These are phyloP conservation scores for Drosophila mettleri DNA, from an alignment of 2,888 invertebrate genomes.

Conservation along the genomic window DNA sequence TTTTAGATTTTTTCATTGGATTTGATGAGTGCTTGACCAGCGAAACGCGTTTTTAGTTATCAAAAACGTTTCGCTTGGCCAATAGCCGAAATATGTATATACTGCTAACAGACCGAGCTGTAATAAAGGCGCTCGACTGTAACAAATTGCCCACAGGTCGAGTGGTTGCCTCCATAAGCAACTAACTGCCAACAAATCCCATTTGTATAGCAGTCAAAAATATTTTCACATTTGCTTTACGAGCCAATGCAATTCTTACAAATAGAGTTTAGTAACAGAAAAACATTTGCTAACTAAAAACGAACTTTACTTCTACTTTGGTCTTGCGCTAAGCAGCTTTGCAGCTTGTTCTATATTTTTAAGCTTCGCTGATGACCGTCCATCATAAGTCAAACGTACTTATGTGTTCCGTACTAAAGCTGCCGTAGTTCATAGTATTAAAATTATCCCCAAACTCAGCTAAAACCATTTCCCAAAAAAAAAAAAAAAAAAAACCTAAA, in stretches of 20 bases:
- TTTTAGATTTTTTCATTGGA: conserved; percentile 72
- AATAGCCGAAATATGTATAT: conserved; percentile 35
- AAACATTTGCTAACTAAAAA: background rate
- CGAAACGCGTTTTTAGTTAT: conserved; percentile 62
- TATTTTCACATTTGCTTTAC: conserved; percentile 22
- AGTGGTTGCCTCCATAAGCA: conserved; percentile 14
- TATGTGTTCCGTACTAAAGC: conserved; percentile 49
- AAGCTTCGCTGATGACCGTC: conserved; percentile 27
- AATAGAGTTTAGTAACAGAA: background rate
- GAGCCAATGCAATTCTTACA: background rate
- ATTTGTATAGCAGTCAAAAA: conserved; percentile 27
- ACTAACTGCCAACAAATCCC: conserved; percentile 26
- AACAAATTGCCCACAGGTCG: conserved; percentile 43
- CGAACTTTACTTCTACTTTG: background rate
- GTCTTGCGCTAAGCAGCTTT: conserved; percentile 44
- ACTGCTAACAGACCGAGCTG: conserved; percentile 13
- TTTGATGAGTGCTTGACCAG: conserved; percentile 65
- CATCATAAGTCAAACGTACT: conserved; percentile 31
- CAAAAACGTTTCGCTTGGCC: conserved; percentile 71
- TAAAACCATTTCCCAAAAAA: conserved; percentile 9
- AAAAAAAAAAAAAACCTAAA: conserved; percentile 53
- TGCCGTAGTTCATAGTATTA: conserved; percentile 15
- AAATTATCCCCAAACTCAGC: conserved; percentile 36
- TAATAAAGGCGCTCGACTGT: conserved; percentile 64
- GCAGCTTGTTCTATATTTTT: conserved; percentile 17